These are phyloP conservation scores for Paramormyrops kingsleyae DNA, from an alignment of 2,113 vertebrate species.

Conservation along the genomic window DNA sequence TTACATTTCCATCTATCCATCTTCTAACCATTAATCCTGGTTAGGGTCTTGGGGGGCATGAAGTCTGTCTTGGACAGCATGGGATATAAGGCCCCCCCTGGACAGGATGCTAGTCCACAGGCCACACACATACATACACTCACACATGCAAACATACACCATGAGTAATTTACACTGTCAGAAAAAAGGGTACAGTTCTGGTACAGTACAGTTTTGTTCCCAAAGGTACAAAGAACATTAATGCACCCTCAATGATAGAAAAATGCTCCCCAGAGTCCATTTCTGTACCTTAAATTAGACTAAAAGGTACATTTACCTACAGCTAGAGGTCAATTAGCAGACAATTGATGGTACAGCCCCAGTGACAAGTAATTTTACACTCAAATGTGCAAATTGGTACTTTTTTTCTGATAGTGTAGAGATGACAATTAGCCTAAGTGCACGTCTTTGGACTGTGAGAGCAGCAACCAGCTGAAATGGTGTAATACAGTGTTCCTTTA, in stretches of 20 bases:
- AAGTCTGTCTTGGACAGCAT: background rate
- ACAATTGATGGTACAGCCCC: background rate
- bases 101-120: background rate
- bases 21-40: background rate
- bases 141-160: background rate
- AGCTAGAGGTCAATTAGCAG: background rate
- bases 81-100: background rate
- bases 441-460: background rate
- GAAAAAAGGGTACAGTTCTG: background rate
- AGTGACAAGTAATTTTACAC: background rate
- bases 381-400: background rate
- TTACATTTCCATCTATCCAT: background rate
- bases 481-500: background rate
- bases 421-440: background rate
- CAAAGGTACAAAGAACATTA: background rate
- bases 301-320: background rate
- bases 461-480: background rate
- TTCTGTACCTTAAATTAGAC: background rate
- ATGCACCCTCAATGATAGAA: background rate
- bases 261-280: background rate
- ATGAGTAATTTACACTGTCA: background rate
- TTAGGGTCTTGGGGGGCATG: background rate
- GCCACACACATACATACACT: background rate
- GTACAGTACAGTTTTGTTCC: background rate
- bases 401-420: background rate